These are phyloP conservation scores for Plagodis pulveraria DNA, from an alignment of 2,888 invertebrate species.

Conservation along the genomic window DNA sequence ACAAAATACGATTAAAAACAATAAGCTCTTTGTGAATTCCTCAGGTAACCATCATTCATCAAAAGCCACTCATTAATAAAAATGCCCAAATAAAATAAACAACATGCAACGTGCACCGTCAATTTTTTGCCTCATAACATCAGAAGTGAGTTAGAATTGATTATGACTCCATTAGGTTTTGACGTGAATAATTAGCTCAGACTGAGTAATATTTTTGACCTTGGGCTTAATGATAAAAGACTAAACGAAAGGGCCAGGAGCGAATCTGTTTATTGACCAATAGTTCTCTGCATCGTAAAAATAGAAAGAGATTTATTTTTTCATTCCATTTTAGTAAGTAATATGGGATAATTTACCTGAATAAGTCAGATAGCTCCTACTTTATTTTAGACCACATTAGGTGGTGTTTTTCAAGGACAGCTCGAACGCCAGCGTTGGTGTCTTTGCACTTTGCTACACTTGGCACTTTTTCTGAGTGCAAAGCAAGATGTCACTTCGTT, in stretches of 20 bases:
- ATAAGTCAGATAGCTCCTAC: too few relatives aligned
- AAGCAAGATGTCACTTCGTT: too few relatives aligned
- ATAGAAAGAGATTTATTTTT: too few relatives aligned
- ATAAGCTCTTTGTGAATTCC: neutral
- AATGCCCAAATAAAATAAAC: constrained; percentile 26
- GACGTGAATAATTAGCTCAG: constrained; percentile 75
- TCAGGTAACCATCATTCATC: constrained; percentile 10
- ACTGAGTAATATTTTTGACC: constrained; percentile 61
- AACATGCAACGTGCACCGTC: constrained; percentile 51
- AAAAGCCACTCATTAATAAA: constrained; percentile 15
- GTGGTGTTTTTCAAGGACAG: too few relatives aligned
- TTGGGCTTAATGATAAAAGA: constrained; percentile 53
- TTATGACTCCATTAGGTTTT: constrained; percentile 66
- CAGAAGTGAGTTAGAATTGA: constrained; percentile 50
- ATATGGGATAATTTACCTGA: too few relatives aligned
- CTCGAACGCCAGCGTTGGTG: too few relatives aligned
- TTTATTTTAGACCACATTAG: too few relatives aligned
- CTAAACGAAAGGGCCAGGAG: constrained; percentile 35
- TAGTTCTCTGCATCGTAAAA: too few relatives aligned
- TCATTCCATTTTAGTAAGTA: too few relatives aligned
- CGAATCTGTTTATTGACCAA: neutral
- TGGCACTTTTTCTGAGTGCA: too few relatives aligned
- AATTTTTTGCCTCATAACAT: constrained; percentile 41
- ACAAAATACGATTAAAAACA: too few relatives aligned
- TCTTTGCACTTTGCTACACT: too few relatives aligned